phyloP scores from a whole-genome alignment of 1,140 invertebrate genomes.

The Tenebrio molitor region DNA sequence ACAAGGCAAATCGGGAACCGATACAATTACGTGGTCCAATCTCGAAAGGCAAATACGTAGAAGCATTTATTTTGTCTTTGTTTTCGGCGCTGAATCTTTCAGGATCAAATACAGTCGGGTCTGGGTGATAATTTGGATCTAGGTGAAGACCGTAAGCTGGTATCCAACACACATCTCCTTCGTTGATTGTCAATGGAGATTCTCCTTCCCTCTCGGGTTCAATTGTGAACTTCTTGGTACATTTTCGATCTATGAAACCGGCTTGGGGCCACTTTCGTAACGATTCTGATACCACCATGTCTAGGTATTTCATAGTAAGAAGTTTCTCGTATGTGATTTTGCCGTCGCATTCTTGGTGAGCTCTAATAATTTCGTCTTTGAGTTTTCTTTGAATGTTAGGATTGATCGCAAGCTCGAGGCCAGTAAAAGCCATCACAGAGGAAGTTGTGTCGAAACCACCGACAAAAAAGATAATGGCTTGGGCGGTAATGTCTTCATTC shows the following conservation, averaged over 20 bases:
- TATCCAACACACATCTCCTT: slow-evolving; percentile 34
- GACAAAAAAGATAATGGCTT: slow-evolving; percentile 66
- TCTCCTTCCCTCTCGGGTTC: slow-evolving; percentile 6
- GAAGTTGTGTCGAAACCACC: slow-evolving; percentile 65
- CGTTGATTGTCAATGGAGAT: slow-evolving; percentile 21
- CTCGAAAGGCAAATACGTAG: slow-evolving; percentile 62
- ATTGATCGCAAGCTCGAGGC: slow-evolving; percentile 69
- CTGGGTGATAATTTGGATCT: slow-evolving; percentile 68
- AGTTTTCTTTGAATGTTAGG: slow-evolving; percentile 68
- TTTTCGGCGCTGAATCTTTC: slow-evolving; percentile 63
- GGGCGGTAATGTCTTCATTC: slow-evolving; percentile 60
- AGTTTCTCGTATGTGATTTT: slow-evolving; percentile 51
- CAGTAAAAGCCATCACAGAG: slow-evolving; percentile 58
- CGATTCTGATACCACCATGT: slow-evolving; percentile 51
- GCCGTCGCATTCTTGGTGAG: background rate
- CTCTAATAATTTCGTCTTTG: slow-evolving; percentile 59
- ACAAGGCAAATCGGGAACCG: slow-evolving; percentile 60
- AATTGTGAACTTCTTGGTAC: slow-evolving; percentile 9
- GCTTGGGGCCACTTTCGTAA: slow-evolving; percentile 31
- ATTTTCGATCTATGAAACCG: background rate
- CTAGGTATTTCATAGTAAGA: slow-evolving; percentile 50
- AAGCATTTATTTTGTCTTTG: slow-evolving; percentile 48
- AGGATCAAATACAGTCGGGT: slow-evolving; percentile 68
- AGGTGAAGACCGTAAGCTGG: slow-evolving; percentile 56
- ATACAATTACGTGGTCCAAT: slow-evolving; percentile 71